Base-by-base conservation (phyloP, 2,113 vertebrate genomes). In the Speoplatyrhinus poulsoni region DNA sequence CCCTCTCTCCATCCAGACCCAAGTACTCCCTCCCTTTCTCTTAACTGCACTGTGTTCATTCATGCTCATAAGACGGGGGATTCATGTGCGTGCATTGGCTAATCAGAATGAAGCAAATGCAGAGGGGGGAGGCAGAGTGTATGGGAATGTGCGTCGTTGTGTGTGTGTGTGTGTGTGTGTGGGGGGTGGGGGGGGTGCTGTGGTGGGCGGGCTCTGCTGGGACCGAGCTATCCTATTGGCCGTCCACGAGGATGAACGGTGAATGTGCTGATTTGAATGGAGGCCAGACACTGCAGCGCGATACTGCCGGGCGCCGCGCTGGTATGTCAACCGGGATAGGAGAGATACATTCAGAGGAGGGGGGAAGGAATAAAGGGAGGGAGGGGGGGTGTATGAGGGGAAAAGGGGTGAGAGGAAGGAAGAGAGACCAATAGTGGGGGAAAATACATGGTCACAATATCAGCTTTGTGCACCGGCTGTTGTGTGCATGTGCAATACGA, bases 251-350 rank as follows among this genome's bases (percentile, higher is more conserved):
- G 70, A 79, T 87, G 82, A 84, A 79, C 7, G 4, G 36, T 84
- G 75, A 72, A 62, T 53, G 53, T 62, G 65, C n/a, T 72, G 60
- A 80, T 69, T 71, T 75, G 81, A 83, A 82, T 73, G 69, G 78
- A 72, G 68, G 60, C 67, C 62, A 76, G 63, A 76, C 73, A 73
- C 65, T 76, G 70, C 67, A 13, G 12, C 52, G 70, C 70, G 36
- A 41, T 41, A 72, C 80, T 46, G 67, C 76, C 58, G 53, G 9
- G 46, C 13, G 55, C 17, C 12, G 26, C 12, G 26, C 48, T 26
- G 52, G 46, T 53, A 70, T 46, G 61, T 74, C 49, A 64, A 66
- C 56, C 70, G n/a, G 15, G 49, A 57, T 47, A 36, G 64, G 57
- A 50, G 59, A 62, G 56, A 26, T 26, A 53, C 3, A 26, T 19